Evolutionary conservation across 1,140 invertebrate genomes (phyloP), one percentile per base, ranked within the genome.

Genomic region (Monomorium pharaonis): DNA sequence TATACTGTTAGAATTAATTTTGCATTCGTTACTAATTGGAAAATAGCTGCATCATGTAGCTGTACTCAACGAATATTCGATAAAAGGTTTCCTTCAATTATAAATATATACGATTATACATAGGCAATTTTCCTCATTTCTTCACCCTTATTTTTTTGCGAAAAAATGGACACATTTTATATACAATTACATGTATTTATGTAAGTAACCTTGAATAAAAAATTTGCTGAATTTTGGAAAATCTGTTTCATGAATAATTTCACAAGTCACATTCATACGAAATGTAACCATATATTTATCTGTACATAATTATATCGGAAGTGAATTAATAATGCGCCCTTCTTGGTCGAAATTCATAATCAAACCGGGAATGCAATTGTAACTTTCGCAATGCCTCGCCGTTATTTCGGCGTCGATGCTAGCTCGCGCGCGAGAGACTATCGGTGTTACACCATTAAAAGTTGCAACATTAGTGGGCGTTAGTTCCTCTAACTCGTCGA

Each of bases 401-500:
- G 12, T 44, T 72, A 65, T 72, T 81, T 72, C 65, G 12, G 21
- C 65, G 51, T 54, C 30, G 63, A 67, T 56, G 30, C 33, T 30
- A 70, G 77, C 47, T 72, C 37, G 67, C 51, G 78, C 49, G 51
- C 18, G 51, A 33, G 37, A n/a, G 37, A 58, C 78, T 83, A 83
- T 74, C 78, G 60, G 37, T 84, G 81, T 84, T 77, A 42, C 62
- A 30, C 58, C 47, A 76, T 84, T 75, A 75, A 84, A 84, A 84
- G 81, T 84, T 75, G 56, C 44, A 78, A 83, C 88, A 86, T 85
- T 89, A 87, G 85, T 86, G 63, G 62, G 74, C 72, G 80, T 54
- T 49, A 74, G 87, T 89, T 86, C 85, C 62, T 51, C 86, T 92
- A 92, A 91, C 90, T 88, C 51, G 69, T 69, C 27, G 37, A 21